A percentile compares a stretch with the other conserved stretches of the same genome.
phyloP scores from a whole-genome alignment of 2,888 invertebrate genomes.

The Phragmatobia fuliginosa region DNA sequence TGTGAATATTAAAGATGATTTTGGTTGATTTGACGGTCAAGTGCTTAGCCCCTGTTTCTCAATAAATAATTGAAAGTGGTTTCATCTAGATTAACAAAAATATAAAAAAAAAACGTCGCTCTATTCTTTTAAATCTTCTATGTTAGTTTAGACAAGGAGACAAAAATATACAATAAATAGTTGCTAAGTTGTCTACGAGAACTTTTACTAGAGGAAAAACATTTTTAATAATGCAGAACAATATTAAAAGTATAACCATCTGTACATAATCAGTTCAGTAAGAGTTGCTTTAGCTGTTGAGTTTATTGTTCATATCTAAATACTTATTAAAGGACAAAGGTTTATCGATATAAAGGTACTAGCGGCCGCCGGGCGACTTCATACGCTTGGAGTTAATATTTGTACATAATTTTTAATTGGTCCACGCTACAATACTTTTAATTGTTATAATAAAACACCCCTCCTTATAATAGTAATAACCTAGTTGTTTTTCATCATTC shows the following conservation, averaged over 20 bases:
- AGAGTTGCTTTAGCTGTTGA: slow-evolving; percentile 33
- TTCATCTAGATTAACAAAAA: background rate
- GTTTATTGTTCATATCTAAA: slow-evolving; percentile 12
- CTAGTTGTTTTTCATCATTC: too few species aligned
- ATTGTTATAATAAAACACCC: too few species aligned
- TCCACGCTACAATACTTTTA: too few species aligned
- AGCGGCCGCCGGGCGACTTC: too few species aligned
- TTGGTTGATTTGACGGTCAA: background rate
- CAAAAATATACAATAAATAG: background rate
- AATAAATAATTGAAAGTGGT: background rate
- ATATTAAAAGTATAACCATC: slow-evolving; percentile 1
- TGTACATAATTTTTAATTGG: too few species aligned
- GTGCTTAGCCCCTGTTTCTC: background rate
- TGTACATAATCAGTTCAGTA: slow-evolving; percentile 28
- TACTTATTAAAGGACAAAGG: slow-evolving; percentile 7
- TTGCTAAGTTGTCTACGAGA: background rate
- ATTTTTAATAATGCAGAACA: slow-evolving; percentile 23
- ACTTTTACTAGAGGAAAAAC: background rate
- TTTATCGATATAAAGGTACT: slow-evolving; percentile 2
- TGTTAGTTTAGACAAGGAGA: background rate
- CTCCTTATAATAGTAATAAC: too few species aligned
- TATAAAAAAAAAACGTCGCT: too few species aligned
- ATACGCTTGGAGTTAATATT: too few species aligned
- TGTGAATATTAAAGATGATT: background rate
- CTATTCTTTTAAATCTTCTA: too few species aligned